Conservation (phyloP, 2,113 vertebrate species). For the Calyptomena viridis region DNA sequence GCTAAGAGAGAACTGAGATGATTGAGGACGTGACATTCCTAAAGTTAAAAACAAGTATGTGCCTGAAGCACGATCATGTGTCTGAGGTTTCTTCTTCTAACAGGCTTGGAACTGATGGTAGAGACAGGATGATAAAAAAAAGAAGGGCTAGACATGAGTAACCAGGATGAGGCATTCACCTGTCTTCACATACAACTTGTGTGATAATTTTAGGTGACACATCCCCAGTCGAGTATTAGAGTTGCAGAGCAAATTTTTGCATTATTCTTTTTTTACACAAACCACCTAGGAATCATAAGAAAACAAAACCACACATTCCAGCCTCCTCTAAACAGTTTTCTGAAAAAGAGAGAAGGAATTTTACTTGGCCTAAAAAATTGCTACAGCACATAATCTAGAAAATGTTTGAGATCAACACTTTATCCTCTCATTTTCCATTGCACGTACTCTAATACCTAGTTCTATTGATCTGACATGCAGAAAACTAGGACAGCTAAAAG, state of each 20-base stretch:
- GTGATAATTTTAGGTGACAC: not conserved
- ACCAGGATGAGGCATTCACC: not conserved
- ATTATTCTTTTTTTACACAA: not conserved
- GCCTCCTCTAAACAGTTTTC: not conserved
- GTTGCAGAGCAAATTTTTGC: not conserved
- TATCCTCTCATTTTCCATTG: not conserved
- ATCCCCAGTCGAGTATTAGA: not conserved
- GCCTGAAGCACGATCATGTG: not conserved
- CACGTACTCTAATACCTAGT: not conserved
- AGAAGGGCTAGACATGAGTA: not conserved
- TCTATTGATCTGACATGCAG: not conserved
- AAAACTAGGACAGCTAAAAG: not conserved
- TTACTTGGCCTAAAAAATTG: not conserved
- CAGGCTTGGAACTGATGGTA: not conserved
- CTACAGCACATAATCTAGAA: not conserved
- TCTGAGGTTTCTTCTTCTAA: not conserved
- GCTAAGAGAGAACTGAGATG: not conserved
- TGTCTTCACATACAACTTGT: not conserved
- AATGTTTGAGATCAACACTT: not conserved
- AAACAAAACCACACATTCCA: not conserved
- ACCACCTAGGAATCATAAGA: not conserved
- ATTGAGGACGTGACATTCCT: not conserved
- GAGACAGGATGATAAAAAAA: not conserved
- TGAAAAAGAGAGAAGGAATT: not conserved
- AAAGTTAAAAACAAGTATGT: not conserved